Base-by-base conservation (phyloP, 2,113 vertebrate genomes). In the Cyphomyrus discorhynchus region DNA sequence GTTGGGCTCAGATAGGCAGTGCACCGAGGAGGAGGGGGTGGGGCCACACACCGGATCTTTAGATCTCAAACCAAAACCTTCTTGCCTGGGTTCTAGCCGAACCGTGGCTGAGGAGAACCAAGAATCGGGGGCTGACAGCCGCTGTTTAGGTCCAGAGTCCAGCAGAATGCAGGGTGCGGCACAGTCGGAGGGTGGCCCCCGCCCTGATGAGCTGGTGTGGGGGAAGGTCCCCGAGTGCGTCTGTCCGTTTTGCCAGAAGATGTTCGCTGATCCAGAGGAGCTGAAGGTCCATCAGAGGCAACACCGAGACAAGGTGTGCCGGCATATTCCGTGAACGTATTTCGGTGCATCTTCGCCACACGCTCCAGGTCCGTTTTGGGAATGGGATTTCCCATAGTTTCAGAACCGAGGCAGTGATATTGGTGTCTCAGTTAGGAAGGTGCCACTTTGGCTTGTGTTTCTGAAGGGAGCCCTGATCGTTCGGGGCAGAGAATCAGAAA, bases 271-370 rank as follows among this genome's bases (percentile, higher is more conserved):
- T 86, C 89, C 91, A 11, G 89, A 90, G 74, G 89, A 93, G 90
- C 82, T 92, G 31, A 91, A 89, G 84, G 74, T 89, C 58, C 91
- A 92, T 45, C 90, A 90, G 42, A 86, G 77, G 52, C 91, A 87
- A 42, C 91, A 92, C 87, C 89, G 80, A 90, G 91, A 90, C 88
- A 91, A 93, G 90, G 93, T 92, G 88, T 89, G 62, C 84, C 11
- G 13, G 42, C 17, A 11, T 52, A 27, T 21, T 84, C 62, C n/a
- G 4, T 66, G 62, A 31, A 66, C 62, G 9, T 10, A 66, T 66
- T 66, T n/a, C 58, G 0, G 31, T 74, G 66, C 66, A 13, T 31
- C 27, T 31, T 74, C 66, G 0, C 11, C 4, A 2, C 66, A 74
- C 10, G 15, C 31, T 7, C 2, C 9, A 0, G 10, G 6, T 70